Percentiles rank a stretch among this genome's conserved stretches.
Evolutionary conservation across 2,888 invertebrate genomes (phyloP).

Genomic region (Drosophila aldrichi): DNA sequence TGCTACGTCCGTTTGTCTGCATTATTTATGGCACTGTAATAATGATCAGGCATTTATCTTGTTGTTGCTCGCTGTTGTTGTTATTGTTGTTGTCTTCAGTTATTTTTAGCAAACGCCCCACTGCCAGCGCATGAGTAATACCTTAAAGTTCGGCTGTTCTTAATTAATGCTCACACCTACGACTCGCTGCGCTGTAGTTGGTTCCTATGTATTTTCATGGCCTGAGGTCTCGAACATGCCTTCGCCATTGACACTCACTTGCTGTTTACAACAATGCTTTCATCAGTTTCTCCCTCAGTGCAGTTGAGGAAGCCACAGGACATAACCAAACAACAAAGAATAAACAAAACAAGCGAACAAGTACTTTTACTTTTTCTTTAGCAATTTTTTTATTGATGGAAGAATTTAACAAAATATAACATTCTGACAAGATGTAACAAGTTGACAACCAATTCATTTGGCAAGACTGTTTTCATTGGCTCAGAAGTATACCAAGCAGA

Average conservation of each 20-base stretch:
- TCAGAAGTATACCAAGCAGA: neutral
- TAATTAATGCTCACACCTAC: conserved; percentile 55
- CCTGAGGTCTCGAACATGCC: neutral
- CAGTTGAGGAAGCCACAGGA: neutral
- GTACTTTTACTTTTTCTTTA: neutral
- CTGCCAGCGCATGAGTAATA: conserved; percentile 60
- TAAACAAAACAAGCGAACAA: neutral
- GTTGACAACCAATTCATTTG: conserved; percentile 10
- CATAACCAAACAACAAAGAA: neutral
- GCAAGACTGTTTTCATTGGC: conserved; percentile 2
- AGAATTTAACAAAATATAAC: conserved; percentile 9
- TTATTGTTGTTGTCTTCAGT: conserved; percentile 14
- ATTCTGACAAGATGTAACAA: conserved; percentile 1
- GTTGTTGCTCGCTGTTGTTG: conserved; percentile 31
- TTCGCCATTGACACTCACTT: neutral
- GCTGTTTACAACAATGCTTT: conserved; percentile 6
- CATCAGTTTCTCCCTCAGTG: neutral
- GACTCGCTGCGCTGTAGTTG: neutral
- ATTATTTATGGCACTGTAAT: conserved; percentile 76
- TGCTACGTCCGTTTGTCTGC: conserved; percentile 59
- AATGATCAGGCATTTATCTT: conserved; percentile 79
- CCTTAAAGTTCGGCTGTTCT: conserved; percentile 67
- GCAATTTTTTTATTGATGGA: neutral
- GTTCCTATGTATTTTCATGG: neutral
- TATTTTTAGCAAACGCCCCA: conserved; percentile 39